Conservation (phyloP, 2,113 vertebrate species). For the Leptobrachium leishanense region DNA sequence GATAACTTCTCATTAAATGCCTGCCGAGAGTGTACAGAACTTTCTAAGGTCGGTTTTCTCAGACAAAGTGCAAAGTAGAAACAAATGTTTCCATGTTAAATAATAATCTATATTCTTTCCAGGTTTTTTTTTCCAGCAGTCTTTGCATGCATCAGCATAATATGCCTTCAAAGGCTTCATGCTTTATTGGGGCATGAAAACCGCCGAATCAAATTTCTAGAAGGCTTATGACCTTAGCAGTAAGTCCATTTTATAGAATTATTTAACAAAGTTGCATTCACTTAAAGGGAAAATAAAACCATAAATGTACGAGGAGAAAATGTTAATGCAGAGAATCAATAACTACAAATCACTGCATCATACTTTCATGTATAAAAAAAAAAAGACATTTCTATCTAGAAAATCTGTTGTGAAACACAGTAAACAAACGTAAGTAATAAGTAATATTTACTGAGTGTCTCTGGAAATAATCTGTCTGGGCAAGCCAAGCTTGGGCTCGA, state of each 20-base stretch:
- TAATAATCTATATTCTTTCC: slow-evolving; percentile 38
- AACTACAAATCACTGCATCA: too few species aligned
- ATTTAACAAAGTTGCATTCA: slow-evolving; percentile 24
- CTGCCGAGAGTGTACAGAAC: slow-evolving; percentile 19
- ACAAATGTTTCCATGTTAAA: slow-evolving; percentile 46
- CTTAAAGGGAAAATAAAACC: background rate
- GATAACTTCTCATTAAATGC: slow-evolving; percentile 21
- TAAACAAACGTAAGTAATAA: too few species aligned
- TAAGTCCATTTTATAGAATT: background rate
- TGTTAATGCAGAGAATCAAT: background rate
- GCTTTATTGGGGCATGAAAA: slow-evolving; percentile 36
- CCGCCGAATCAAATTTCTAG: slow-evolving; percentile 31
- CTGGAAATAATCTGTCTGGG: too few species aligned
- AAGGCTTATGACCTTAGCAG: slow-evolving; percentile 24
- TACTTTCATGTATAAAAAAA: too few species aligned
- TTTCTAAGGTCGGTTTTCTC: slow-evolving; percentile 10
- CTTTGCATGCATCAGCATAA: slow-evolving; percentile 38
- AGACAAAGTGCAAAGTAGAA: slow-evolving; percentile 36
- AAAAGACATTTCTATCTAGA: too few species aligned
- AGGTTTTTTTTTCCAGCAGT: slow-evolving; percentile 7
- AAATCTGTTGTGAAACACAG: too few species aligned
- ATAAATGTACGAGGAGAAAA: background rate
- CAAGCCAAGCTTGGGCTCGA: too few species aligned
- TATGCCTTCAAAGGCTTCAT: slow-evolving; percentile 36
- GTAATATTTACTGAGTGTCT: too few species aligned